Evolutionary conservation across 2,113 vertebrate species (phyloP).

Genomic region (Paradoxurus hermaphroditus): DNA sequence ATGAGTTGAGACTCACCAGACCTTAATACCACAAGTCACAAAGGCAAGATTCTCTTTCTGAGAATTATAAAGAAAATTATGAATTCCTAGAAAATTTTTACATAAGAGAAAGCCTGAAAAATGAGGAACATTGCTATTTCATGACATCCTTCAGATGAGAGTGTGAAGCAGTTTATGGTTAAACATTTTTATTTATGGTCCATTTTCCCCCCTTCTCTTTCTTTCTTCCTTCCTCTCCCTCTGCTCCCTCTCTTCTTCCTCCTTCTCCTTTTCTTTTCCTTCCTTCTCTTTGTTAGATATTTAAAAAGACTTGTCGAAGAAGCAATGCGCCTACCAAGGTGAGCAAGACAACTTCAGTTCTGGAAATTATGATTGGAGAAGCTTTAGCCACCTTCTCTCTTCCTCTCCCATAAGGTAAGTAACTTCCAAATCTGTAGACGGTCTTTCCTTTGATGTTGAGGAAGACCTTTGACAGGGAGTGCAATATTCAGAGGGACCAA

Average conservation of each 20-base stretch:
- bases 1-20: not conserved
- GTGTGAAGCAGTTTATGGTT: not conserved
- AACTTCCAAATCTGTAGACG: not conserved
- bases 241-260: not conserved
- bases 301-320: not conserved
- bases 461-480: not conserved
- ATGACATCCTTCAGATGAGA: not conserved
- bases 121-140: not conserved
- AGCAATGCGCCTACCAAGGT: not conserved
- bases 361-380: not conserved
- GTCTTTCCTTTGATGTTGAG: not conserved
- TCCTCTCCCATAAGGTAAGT: not conserved
- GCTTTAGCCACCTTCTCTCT: not conserved
- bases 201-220: not conserved
- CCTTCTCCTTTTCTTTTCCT: not conserved
- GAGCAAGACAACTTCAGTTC: not conserved
- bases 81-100: not conserved
- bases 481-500: not conserved
- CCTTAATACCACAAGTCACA: not conserved
- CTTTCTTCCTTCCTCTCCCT: not conserved
- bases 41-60: not conserved
- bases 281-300: not conserved
- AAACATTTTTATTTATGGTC: not conserved
- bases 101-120: not conserved
- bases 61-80: not conserved